phyloP scores from a whole-genome alignment of 2,797 vertebrate species.

The Pangasius krempfi region DNA sequence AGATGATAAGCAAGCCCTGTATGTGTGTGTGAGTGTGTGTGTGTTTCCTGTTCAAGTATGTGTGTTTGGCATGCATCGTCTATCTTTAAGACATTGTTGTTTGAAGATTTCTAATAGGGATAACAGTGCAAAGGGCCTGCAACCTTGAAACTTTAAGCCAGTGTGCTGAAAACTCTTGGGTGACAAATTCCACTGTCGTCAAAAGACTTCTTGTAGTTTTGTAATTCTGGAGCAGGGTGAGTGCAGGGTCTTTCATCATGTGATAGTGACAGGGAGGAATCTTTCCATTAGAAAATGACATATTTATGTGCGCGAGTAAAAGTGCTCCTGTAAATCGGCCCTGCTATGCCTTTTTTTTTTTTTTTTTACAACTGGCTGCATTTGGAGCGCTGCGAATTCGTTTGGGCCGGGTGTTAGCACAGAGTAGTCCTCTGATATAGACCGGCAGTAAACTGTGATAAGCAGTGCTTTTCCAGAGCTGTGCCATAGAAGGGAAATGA shows the following conservation, averaged over 20 bases:
- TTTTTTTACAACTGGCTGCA: conserved; percentile 44
- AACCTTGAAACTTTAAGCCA: neutral
- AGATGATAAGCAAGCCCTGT: conserved; percentile 59
- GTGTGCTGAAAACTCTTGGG: neutral
- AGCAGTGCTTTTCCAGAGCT: conserved; percentile 72
- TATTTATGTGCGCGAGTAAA: conserved; percentile 45
- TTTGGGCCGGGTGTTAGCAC: conserved; percentile 58
- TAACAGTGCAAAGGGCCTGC: conserved; percentile 62
- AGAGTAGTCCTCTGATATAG: conserved; percentile 55
- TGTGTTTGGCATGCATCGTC: conserved; percentile 63
- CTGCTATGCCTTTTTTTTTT: conserved; percentile 16
- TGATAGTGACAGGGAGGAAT: conserved; percentile 46
- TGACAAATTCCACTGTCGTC: conserved; percentile 11
- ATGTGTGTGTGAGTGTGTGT: conserved; percentile 51
- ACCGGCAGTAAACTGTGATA: conserved; percentile 73
- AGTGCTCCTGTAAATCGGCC: conserved; percentile 34
- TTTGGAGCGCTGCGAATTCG: conserved; percentile 53
- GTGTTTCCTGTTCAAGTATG: conserved; percentile 67
- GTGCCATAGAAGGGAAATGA: conserved; percentile 66
- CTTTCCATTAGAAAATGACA: conserved; percentile 48
- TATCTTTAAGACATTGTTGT: conserved; percentile 30
- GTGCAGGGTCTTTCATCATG: conserved; percentile 36
- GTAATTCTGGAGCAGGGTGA: neutral
- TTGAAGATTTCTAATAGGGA: conserved; percentile 31
- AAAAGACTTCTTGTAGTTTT: conserved; percentile 29